Evolutionary conservation across 2,888 invertebrate genomes (phyloP).

Genomic region (Drepana falcataria): DNA sequence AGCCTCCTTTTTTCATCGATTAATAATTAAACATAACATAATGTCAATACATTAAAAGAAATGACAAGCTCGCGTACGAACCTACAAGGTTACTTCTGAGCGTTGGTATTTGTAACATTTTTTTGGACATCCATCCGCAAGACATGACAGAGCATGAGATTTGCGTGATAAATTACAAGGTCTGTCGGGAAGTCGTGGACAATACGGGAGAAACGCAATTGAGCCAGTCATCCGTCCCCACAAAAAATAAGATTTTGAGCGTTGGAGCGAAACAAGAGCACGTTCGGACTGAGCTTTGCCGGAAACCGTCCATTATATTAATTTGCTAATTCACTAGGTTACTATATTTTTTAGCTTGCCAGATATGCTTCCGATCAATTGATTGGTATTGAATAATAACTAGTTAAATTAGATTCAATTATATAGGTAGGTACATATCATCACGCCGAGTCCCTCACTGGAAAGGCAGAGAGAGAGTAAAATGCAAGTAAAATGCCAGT

Average conservation of each 20-base stretch:
- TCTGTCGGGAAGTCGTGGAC: neutral
- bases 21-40: too few species aligned
- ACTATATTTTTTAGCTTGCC: too few species aligned
- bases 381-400: too few species aligned
- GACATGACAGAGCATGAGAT: conserved; percentile 1
- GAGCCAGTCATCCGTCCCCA: neutral
- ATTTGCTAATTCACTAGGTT: too few species aligned
- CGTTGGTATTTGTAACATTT: neutral
- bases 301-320: too few species aligned
- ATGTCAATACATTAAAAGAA: neutral
- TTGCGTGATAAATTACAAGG: conserved; percentile 4
- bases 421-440: too few species aligned
- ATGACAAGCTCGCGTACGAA: neutral
- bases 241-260: neutral
- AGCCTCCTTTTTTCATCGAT: too few species aligned
- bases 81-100: neutral
- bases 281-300: neutral
- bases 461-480: too few species aligned
- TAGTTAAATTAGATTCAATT: too few species aligned
- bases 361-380: too few species aligned
- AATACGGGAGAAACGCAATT: conserved; percentile 1
- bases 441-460: too few species aligned
- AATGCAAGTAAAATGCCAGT: too few species aligned
- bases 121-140: neutral
- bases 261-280: neutral